Conservation (phyloP, 1,140 invertebrate species). For the Leptinotarsa texana region DNA sequence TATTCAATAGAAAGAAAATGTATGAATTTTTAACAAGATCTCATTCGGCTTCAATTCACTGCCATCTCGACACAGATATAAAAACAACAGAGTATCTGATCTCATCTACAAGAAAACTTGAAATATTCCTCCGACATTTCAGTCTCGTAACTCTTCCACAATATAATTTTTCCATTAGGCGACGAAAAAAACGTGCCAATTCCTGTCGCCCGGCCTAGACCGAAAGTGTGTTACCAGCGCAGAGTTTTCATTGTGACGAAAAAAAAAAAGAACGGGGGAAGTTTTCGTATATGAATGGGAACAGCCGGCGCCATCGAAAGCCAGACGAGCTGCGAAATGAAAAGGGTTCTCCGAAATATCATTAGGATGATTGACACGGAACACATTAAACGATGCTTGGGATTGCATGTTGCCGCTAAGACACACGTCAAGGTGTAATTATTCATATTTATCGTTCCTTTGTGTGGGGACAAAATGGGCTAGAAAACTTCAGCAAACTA, state of each 20-base stretch:
- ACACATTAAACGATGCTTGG: conserved; percentile 53
- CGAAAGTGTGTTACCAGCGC: conserved; percentile 1
- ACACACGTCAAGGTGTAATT: conserved; percentile 48
- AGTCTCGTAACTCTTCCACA: too few relatives aligned
- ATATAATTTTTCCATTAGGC: too few relatives aligned
- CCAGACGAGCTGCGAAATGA: conserved; percentile 49
- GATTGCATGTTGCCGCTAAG: conserved; percentile 47
- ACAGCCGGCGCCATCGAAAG: conserved; percentile 44
- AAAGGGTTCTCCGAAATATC: conserved; percentile 53
- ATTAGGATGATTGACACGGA: conserved; percentile 53
- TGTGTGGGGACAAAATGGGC: conserved; percentile 34
- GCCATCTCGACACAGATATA: too few relatives aligned
- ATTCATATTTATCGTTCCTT: conserved; percentile 49
- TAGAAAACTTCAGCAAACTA: not conserved
- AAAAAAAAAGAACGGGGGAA: conserved; percentile 13
- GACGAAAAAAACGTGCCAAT: too few relatives aligned
- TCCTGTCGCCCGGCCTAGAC: not conserved
- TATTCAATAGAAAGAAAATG: too few relatives aligned
- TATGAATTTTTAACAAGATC: too few relatives aligned
- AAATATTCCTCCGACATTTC: too few relatives aligned
- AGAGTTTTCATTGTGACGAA: conserved; percentile 12
- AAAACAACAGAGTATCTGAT: too few relatives aligned
- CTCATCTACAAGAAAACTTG: too few relatives aligned
- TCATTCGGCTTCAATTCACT: too few relatives aligned
- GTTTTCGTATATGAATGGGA: conserved; percentile 37